Evolutionary conservation across 2,113 vertebrate genomes (phyloP).

Genomic region (Rhabdomys dilectus): DNA sequence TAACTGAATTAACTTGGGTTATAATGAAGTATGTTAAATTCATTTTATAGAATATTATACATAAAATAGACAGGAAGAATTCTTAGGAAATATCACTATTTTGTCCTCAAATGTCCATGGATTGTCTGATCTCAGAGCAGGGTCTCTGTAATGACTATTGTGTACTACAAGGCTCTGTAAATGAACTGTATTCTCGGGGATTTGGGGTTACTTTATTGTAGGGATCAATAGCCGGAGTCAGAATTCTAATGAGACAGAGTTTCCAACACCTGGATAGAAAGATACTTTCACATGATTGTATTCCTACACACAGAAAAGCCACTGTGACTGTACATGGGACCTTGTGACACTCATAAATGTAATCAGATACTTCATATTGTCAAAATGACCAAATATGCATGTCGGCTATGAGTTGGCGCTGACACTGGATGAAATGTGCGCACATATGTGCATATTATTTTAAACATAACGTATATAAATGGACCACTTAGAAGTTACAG

Average conservation of each 20-base stretch:
- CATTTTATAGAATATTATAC: background rate
- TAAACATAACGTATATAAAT: background rate
- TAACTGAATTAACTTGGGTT: background rate
- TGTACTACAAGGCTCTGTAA: background rate
- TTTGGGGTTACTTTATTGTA: background rate
- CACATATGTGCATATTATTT: background rate
- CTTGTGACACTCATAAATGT: rapidly evolving
- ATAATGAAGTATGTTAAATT: background rate
- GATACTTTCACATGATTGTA: background rate
- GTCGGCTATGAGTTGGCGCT: background rate
- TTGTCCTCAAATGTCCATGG: background rate
- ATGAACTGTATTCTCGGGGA: background rate
- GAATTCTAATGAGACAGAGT: background rate
- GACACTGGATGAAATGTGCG: background rate
- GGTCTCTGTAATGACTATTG: background rate
- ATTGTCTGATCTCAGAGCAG: background rate
- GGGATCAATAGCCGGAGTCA: background rate
- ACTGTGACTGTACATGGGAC: background rate
- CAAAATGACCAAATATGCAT: background rate
- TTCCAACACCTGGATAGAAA: background rate
- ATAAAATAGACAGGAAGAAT: background rate
- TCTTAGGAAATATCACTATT: background rate
- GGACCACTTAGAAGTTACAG: background rate
- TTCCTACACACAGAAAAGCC: background rate
- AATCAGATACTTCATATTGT: background rate